Conservation (phyloP, 2,888 invertebrate species). For the Caenorhabditis becei region DNA sequence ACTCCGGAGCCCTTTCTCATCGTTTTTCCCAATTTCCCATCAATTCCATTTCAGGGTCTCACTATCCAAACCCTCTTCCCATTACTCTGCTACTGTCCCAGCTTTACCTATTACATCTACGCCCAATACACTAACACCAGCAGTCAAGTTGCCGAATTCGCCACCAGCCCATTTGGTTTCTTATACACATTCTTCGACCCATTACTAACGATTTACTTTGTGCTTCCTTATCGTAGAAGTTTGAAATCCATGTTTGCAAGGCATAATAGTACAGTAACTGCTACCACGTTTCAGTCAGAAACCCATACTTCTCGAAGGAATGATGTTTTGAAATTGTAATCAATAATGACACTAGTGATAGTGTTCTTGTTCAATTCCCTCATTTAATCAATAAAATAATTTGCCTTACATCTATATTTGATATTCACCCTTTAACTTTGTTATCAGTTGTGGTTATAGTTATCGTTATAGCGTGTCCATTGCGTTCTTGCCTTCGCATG, state of each 20-base stretch:
- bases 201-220: conserved; percentile 36
- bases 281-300: conserved; percentile 9
- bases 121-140: conserved; percentile 19
- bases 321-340: no score
- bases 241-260: conserved; percentile 25
- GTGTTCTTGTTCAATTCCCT: no score
- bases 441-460: no score
- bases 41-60: conserved; percentile 50
- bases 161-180: conserved; percentile 24
- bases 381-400: no score
- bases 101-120: conserved; percentile 39
- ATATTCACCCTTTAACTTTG: no score
- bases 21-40: no score
- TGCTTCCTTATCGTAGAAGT: conserved; percentile 31
- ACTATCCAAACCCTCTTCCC: conserved; percentile 48
- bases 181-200: conserved; percentile 44
- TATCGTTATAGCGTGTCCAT: no score
- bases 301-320: conserved; percentile 10
- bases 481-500: no score
- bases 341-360: no score
- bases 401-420: no score
- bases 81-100: conserved; percentile 31
- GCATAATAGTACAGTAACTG: conserved; percentile 1
- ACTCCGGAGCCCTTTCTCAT: no score
- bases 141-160: conserved; percentile 27